These are phyloP conservation scores for Melanaphis sacchari DNA, from an alignment of 1,140 invertebrate genomes.

Conservation along the genomic window DNA sequence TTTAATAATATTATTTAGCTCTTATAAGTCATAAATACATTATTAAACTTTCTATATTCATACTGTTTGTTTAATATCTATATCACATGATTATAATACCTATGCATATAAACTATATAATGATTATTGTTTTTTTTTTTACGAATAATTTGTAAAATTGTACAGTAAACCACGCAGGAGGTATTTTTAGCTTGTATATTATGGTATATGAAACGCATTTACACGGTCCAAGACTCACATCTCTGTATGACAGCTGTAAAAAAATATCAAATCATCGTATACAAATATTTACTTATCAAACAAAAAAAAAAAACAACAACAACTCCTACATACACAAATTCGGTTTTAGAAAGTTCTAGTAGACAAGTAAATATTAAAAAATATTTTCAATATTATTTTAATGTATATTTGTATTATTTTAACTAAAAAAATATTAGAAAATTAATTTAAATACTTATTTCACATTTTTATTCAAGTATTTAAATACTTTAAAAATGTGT, in stretches of 20 bases:
- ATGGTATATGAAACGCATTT: background rate
- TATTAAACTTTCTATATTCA: background rate
- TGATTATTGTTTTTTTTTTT: background rate
- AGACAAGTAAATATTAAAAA: background rate
- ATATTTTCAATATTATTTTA: background rate
- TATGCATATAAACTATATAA: background rate
- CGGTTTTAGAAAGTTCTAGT: background rate
- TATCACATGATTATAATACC: background rate
- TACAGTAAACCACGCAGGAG: background rate
- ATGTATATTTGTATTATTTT: background rate
- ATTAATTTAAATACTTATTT: background rate
- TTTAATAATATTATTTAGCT: background rate
- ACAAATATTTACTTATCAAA: no score
- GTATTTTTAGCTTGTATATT: background rate
- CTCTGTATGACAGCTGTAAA: background rate
- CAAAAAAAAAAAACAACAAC: no score
- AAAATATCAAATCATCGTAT: background rate
- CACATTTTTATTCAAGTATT: background rate
- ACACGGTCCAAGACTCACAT: background rate
- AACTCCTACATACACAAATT: background rate
- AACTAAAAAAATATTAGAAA: background rate
- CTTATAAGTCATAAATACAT: constrained; percentile 1
- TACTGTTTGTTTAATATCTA: background rate
- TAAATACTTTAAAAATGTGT: background rate
- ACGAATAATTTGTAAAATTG: background rate